A percentile compares a stretch with the other conserved stretches of the same genome.
Conservation (phyloP, 2,797 vertebrate genomes). For the Telmatherina bonti region DNA sequence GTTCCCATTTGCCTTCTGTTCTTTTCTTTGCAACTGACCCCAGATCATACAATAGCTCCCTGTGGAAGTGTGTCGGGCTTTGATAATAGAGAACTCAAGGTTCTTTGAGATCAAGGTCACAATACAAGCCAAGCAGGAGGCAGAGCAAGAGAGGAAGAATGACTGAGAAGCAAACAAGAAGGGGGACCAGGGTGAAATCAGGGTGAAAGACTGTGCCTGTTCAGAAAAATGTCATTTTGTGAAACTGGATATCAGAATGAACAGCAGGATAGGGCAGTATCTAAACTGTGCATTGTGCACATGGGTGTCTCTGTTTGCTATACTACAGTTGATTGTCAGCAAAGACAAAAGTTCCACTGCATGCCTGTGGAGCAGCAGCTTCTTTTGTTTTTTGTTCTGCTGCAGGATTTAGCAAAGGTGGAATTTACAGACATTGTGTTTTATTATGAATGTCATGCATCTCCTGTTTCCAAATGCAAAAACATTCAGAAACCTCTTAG, state of each 20-base stretch:
- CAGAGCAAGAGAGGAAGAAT: conserved; percentile 52
- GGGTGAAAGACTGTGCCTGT: conserved; percentile 66
- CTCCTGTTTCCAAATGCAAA: not conserved
- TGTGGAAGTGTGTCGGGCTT: conserved; percentile 76
- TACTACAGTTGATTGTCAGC: conserved; percentile 42
- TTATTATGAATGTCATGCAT: not conserved
- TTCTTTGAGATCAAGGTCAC: conserved; percentile 73
- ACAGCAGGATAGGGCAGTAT: conserved; percentile 47
- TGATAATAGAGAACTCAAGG: conserved; percentile 64
- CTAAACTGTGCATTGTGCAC: conserved; percentile 33
- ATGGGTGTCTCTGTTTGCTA: conserved; percentile 32
- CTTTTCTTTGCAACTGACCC: conserved; percentile 64
- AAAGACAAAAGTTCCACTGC: conserved; percentile 35
- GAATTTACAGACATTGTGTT: not conserved
- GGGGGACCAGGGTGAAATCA: conserved; percentile 55
- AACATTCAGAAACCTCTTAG: not conserved
- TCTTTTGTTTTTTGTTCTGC: not conserved
- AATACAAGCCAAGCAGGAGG: conserved; percentile 64
- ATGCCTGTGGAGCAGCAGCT: not conserved
- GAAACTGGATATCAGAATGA: conserved; percentile 68
- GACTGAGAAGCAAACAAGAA: conserved; percentile 49
- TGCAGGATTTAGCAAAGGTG: not conserved
- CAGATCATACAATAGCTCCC: conserved; percentile 66
- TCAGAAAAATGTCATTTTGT: conserved; percentile 72
- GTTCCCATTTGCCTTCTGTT: conserved; percentile 71